Evolutionary conservation across 2,797 vertebrate genomes (phyloP).

Genomic region (Gymnoscopelus microlampas): DNA sequence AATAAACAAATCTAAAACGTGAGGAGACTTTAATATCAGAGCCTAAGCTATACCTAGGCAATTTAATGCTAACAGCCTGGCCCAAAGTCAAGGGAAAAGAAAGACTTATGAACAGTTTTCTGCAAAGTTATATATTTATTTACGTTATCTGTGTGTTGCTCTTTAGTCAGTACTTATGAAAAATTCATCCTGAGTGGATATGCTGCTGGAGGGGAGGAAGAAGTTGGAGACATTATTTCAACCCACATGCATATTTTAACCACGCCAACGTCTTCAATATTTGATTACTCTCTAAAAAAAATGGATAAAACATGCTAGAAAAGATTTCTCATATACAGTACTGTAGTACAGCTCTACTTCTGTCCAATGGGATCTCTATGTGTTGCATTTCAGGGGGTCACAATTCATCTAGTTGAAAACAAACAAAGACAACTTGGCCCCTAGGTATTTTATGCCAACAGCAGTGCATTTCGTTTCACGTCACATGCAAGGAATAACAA

Average conservation of each 20-base stretch:
- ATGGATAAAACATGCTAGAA: neutral
- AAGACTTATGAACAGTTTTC: conserved; percentile 15
- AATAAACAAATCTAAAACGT: conserved; percentile 21
- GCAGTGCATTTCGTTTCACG: too few relatives aligned
- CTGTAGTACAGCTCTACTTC: neutral
- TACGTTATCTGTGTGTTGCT: conserved; percentile 41
- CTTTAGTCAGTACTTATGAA: conserved; percentile 55
- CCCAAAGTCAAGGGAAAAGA: conserved; percentile 10
- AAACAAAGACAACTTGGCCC: too few relatives aligned
- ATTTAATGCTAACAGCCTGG: conserved; percentile 17
- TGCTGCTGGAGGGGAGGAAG: conserved; percentile 29
- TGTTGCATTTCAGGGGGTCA: too few relatives aligned
- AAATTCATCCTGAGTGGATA: conserved; percentile 50
- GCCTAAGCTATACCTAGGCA: conserved; percentile 7
- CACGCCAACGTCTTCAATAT: conserved; percentile 51
- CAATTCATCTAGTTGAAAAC: too few relatives aligned
- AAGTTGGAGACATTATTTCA: conserved; percentile 40
- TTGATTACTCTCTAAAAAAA: conserved; percentile 43
- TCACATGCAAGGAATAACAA: neutral
- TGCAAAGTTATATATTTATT: conserved; percentile 43
- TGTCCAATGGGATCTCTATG: neutral
- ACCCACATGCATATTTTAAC: conserved; percentile 35
- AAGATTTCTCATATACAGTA: neutral
- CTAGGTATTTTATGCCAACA: too few relatives aligned
- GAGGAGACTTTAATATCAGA: conserved; percentile 25